Percentiles rank a stretch among this genome's conserved stretches.
phyloP scores from a whole-genome alignment of 1,140 invertebrate genomes.

The Trichonephila inaurata region DNA sequence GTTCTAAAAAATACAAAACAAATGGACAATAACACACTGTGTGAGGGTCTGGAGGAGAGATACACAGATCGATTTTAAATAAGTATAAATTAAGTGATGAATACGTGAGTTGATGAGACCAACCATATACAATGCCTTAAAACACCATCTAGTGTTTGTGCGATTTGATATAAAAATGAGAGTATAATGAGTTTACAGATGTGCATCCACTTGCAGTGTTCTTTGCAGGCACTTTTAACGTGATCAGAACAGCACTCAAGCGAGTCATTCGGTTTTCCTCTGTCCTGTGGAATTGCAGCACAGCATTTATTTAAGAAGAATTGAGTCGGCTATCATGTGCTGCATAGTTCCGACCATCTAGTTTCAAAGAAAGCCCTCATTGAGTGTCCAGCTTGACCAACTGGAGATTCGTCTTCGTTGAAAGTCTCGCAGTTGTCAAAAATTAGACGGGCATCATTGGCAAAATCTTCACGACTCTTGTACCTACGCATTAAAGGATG shows the following conservation, averaged over 20 bases:
- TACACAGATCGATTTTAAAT: conserved; percentile 68
- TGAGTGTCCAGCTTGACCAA: conserved; percentile 95
- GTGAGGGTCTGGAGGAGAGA: conserved; percentile 41
- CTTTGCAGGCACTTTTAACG: conserved; percentile 68
- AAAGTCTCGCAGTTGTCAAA: conserved; percentile 98
- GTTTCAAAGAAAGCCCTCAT: conserved; percentile 95
- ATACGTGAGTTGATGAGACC: conserved; percentile 50
- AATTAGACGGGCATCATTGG: conserved; percentile 92
- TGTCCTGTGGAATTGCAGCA: not conserved
- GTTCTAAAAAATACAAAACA: conserved; percentile 73
- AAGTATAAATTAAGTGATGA: conserved; percentile 76
- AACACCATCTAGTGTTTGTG: conserved; percentile 65
- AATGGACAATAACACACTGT: conserved; percentile 64
- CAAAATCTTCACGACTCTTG: conserved; percentile 93
- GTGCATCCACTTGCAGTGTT: conserved; percentile 68
- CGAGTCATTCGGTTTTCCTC: not conserved
- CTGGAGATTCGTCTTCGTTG: conserved; percentile 98
- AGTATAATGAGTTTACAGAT: conserved; percentile 73
- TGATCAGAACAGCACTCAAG: conserved; percentile 44
- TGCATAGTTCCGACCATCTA: conserved; percentile 87
- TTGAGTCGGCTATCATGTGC: conserved; percentile 51
- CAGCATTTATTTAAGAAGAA: not conserved
- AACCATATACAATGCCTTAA: conserved; percentile 55
- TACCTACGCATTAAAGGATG: conserved; percentile 84
- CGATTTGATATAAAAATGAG: conserved; percentile 74